phyloP scores from a whole-genome alignment of 2,888 invertebrate genomes.

The Chrysotoxum bicinctum region DNA sequence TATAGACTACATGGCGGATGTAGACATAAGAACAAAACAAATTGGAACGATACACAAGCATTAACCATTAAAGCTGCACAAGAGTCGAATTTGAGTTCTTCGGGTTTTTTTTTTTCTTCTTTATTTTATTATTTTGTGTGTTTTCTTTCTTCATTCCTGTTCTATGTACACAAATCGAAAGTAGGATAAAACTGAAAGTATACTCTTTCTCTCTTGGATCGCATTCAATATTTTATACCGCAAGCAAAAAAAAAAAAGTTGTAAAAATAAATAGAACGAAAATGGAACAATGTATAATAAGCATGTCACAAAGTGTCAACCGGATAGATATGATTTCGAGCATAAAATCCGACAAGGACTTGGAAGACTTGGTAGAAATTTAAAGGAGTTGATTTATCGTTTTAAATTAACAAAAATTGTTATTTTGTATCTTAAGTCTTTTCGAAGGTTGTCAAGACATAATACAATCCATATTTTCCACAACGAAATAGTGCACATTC shows the following conservation, averaged over 20 bases:
- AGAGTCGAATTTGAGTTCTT: conserved; percentile 23
- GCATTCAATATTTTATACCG: conserved; percentile 56
- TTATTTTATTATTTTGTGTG: not conserved
- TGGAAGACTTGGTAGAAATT: not conserved
- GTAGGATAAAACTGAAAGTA: conserved; percentile 68
- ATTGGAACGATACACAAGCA: conserved; percentile 53
- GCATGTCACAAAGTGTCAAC: conserved; percentile 26
- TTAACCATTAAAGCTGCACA: conserved; percentile 37
- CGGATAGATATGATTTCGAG: conserved; percentile 49
- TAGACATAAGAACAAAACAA: conserved; percentile 60
- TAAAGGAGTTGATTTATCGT: too few species aligned
- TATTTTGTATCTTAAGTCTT: too few species aligned
- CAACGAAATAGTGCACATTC: too few species aligned
- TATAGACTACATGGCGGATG: conserved; percentile 40
- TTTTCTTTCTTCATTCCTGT: not conserved
- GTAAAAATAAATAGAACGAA: conserved; percentile 14
- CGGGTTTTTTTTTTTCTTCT: not conserved
- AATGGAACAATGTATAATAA: conserved; percentile 37
- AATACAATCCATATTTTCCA: too few species aligned
- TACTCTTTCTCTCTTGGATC: conserved; percentile 42
- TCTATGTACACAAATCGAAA: conserved; percentile 61
- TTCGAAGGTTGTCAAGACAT: too few species aligned
- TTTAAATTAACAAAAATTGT: too few species aligned
- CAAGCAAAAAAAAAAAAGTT: not conserved
- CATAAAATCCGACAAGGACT: conserved; percentile 38